Evolutionary conservation across 2,113 vertebrate species (phyloP), one percentile per base, ranked within the genome.

Genomic region (Stercorarius parasiticus): DNA sequence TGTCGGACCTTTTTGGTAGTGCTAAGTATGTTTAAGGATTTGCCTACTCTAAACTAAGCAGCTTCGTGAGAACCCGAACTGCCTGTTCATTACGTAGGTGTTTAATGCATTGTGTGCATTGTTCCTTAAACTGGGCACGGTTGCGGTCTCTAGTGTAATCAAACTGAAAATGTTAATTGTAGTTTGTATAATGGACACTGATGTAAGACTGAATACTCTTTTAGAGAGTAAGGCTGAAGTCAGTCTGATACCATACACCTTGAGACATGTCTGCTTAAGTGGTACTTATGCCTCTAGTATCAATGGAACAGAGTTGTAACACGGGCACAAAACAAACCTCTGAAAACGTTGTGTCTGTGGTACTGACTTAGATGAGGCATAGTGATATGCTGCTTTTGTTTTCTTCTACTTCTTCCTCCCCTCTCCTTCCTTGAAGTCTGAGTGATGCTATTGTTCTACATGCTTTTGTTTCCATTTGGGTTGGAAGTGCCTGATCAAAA

Each of bases 191-290:
- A 61, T 11, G 61, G 61, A 8, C 6, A 0, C 8, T 16, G 47
- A 8, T 84, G 82, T 19, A 40, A 71, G 10, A 27, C 50, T 87
- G 5, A 26, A 10, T 43, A 5, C 5, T 42, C 8, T 69, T 78
- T 72, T 22, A 18, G 67, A 78, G n/a, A 67, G n/a, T 15, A 36
- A 78, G 11, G 32, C 52, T 87, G 49, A 65, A 90, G 53, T 86
- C 49, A 6, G 1, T 14, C 16, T 52, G 10, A 13, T 8, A 21
- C 14, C 0, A 0, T 52, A 11, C 10, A 49, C 58, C 40, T 83
- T 70, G 36, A 80, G 36, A 52, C 13, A 32, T 10, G 6, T 53
- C 38, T 89, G 52, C 32, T 84, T 18, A 40, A 40, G 52, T 29
- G 9, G 8, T 45, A 10, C 74, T 66, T 71, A 4, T 8, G 15